Base-by-base conservation (phyloP, 1,140 invertebrate species). In the Heliothis virescens region DNA sequence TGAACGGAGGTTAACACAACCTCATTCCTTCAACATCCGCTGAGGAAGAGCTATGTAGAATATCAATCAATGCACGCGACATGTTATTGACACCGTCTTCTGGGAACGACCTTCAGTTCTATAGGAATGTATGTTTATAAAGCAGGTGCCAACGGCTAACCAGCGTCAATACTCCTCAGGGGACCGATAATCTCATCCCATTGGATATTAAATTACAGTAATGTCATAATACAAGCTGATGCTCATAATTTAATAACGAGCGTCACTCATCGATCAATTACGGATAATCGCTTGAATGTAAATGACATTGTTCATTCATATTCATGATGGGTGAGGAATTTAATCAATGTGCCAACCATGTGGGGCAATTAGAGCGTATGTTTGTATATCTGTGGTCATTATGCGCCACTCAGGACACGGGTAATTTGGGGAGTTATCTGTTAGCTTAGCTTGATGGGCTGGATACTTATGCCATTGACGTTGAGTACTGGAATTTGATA, bases 281-380 rank as follows among this genome's bases (percentile, higher is more conserved):
- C 63, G 59, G 65, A 76, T 74, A 69, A 53, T 52, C 52, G 47
- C 13, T 79, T 79, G 75, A 80, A 84, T 80, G 73, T 62, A 79
- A 82, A 81, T 79, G 79, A 63, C 65, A 60, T 57, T 67, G 59
- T 79, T 82, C 82, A 80, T 85, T 63, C 80, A 85, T 83, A 83
- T 83, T 83, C 78, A 85, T 82, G 78, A 67, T 57, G 73, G 9
- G 15, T 60, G 52, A 72, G 77, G 84, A 82, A 83, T 85, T 78
- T 63, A 79, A 85, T 83, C 75, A 83, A 72, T 77, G 77, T 65
- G 67, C 41, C 76, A 79, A 77, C 76, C 59, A 75, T 48, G 65
- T 63, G 18, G 1, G 60, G 55, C 76, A 81, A 82, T 85, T 85
- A 85, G 73, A 69, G 67, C 60, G 67, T 76, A 1, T 77, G 63